A percentile compares a stretch with the other conserved stretches of the same genome.
Evolutionary conservation across 2,113 vertebrate species (phyloP).

Genomic region (Cavia porcellus): DNA sequence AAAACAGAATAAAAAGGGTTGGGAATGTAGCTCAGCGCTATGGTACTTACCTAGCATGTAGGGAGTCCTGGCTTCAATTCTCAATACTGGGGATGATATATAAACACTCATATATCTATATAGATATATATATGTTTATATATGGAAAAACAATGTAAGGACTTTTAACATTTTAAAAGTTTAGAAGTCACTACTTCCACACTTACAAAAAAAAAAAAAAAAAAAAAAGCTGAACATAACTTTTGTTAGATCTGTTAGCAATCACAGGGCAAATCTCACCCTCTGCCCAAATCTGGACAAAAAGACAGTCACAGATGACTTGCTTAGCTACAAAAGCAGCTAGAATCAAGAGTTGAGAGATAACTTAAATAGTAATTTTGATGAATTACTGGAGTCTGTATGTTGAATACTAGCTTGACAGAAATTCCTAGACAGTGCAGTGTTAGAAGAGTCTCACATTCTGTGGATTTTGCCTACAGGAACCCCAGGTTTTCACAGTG

Average conservation of each 20-base stretch:
- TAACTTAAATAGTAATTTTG: conserved; percentile 4
- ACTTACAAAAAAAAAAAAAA: background rate
- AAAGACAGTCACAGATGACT: background rate
- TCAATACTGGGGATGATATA: background rate
- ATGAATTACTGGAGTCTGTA: background rate
- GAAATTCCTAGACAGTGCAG: background rate
- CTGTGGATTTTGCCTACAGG: background rate
- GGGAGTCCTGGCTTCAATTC: background rate
- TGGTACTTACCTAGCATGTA: background rate
- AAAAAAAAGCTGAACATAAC: background rate
- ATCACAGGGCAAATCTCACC: background rate
- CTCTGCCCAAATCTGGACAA: background rate
- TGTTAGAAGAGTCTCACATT: background rate
- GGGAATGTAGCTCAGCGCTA: background rate
- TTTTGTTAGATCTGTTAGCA: background rate
- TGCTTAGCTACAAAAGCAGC: background rate
- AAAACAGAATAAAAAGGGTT: background rate
- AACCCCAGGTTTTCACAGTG: background rate
- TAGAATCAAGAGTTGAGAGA: background rate
- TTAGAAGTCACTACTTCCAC: background rate
- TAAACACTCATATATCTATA: too few relatives aligned
- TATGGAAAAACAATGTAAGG: background rate
- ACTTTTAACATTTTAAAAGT: background rate
- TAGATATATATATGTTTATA: background rate
- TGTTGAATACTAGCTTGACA: background rate